These are phyloP conservation scores for Ibidorhyncha struthersii DNA, from an alignment of 2,113 vertebrate genomes.

Conservation along the genomic window DNA sequence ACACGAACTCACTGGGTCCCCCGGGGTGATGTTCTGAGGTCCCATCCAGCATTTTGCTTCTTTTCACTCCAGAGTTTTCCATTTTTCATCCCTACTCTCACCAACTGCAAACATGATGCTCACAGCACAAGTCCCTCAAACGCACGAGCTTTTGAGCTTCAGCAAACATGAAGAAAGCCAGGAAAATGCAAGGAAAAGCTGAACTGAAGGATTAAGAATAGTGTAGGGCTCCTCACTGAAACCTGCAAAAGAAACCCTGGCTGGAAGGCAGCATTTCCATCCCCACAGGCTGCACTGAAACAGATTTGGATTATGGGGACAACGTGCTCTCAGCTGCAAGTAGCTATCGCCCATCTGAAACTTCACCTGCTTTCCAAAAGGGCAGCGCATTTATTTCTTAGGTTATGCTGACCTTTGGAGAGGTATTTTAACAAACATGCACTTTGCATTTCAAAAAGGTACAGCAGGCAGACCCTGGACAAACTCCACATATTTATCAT, in stretches of 20 bases:
- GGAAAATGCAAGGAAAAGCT: background rate
- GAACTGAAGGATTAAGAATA: background rate
- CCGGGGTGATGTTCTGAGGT: background rate
- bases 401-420: conserved; percentile 38
- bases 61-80: background rate
- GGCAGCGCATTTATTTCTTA: background rate
- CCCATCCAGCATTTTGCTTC: background rate
- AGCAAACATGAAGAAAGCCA: background rate
- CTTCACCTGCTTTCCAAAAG: background rate
- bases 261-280: background rate
- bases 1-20: background rate
- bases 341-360: background rate
- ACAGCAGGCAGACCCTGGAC: background rate
- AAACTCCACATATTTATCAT: conserved; percentile 37
- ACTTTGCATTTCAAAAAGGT: conserved; percentile 41
- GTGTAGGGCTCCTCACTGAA: background rate
- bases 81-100: background rate
- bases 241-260: background rate
- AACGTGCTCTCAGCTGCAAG: background rate
- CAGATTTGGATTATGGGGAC: background rate
- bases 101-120: background rate
- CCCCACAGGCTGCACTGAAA: background rate
- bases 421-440: background rate
- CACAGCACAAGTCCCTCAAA: background rate
- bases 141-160: accelerated